phyloP scores from a whole-genome alignment of 1,140 invertebrate genomes.

The Laodelphax striatellus region DNA sequence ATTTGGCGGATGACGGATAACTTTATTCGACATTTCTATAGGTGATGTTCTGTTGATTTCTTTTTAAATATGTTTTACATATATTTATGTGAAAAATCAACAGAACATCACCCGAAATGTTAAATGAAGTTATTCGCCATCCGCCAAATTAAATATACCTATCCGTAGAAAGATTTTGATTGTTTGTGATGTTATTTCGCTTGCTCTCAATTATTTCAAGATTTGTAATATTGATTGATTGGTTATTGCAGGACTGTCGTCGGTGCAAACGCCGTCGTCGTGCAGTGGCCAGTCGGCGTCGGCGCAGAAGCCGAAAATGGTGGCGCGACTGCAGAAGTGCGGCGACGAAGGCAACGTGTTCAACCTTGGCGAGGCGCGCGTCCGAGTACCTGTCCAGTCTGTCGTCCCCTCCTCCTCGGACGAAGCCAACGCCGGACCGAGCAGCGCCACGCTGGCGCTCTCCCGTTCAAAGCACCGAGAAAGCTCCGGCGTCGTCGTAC shows the following conservation, averaged over 20 bases:
- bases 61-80: too few species aligned
- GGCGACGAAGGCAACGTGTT: conserved; percentile 31
- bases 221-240: neutral
- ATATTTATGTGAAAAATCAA: too few species aligned
- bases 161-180: too few species aligned
- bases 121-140: too few species aligned
- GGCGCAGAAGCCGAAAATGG: conserved; percentile 17
- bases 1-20: too few species aligned
- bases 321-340: neutral
- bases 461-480: conserved; percentile 4
- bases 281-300: conserved; percentile 1
- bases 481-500: neutral
- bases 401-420: conserved; percentile 33
- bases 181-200: neutral
- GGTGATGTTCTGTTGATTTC: too few species aligned
- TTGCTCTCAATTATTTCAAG: neutral
- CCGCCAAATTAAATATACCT: too few species aligned
- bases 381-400: conserved; percentile 38
- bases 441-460: neutral
- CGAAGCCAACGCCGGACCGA: conserved; percentile 14
- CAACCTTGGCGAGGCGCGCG: conserved; percentile 40
- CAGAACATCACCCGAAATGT: too few species aligned
- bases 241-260: conserved; percentile 23
- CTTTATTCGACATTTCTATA: too few species aligned
- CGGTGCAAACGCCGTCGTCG: conserved; percentile 24